Conservation (phyloP, 2,113 vertebrate species). For the Forbesichthys agassizii region DNA sequence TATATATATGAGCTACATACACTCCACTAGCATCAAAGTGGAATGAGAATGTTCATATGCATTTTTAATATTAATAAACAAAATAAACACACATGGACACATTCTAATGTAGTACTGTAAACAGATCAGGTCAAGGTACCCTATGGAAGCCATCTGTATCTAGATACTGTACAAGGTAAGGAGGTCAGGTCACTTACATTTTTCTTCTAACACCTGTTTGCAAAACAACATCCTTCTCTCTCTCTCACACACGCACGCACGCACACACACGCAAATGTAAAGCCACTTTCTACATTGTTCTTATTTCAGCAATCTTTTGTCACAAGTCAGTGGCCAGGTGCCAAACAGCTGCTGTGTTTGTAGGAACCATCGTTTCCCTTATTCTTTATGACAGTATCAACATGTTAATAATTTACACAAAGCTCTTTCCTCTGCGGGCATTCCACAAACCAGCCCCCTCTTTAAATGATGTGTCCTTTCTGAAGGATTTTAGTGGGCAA, state of each 20-base stretch:
- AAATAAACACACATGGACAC: too few relatives aligned
- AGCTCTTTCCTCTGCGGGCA: slow-evolving; percentile 4
- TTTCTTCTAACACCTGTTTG: slow-evolving; percentile 10
- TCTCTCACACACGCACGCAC: not conserved
- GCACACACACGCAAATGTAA: not conserved
- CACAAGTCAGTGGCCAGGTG: not conserved
- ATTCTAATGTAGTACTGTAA: not conserved
- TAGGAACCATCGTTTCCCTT: not conserved
- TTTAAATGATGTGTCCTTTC: slow-evolving; percentile 16
- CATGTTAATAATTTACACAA: slow-evolving; percentile 17
- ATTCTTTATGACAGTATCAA: slow-evolving; percentile 10
- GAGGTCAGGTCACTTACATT: slow-evolving; percentile 13
- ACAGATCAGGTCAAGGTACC: slow-evolving; percentile 40
- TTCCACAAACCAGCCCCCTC: slow-evolving; percentile 14
- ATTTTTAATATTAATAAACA: not conserved
- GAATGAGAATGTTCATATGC: not conserved
- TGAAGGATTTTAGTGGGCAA: slow-evolving; percentile 18
- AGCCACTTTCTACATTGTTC: slow-evolving; percentile 10
- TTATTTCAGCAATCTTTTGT: slow-evolving; percentile 5
- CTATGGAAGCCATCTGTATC: slow-evolving; percentile 49
- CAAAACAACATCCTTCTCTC: slow-evolving; percentile 4
- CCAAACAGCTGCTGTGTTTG: not conserved
- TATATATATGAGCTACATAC: too few relatives aligned
- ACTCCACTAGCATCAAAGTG: too few relatives aligned
- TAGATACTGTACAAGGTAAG: slow-evolving; percentile 17